Evolutionary conservation across 2,113 vertebrate genomes (phyloP).

Genomic region (Euleptes europaea): DNA sequence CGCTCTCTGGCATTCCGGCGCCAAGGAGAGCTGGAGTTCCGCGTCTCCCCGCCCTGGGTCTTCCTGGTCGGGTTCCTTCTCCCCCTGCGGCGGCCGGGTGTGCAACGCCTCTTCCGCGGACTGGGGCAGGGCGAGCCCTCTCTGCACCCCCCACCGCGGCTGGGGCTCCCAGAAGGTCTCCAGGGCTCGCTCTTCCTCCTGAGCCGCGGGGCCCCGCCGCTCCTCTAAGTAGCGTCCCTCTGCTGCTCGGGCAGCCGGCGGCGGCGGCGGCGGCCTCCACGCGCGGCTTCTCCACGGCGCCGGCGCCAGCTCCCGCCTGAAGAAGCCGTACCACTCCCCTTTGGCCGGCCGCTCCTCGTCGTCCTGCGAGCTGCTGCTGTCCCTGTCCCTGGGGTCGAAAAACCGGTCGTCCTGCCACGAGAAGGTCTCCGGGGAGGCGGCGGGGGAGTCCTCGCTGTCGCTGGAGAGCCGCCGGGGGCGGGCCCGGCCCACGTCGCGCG

Average conservation of each 20-base stretch:
- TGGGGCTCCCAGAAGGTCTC: neutral
- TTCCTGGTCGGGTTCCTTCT: neutral
- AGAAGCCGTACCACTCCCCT: too few species aligned
- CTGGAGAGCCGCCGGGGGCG: neutral
- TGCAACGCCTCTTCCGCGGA: too few species aligned
- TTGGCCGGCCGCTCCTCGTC: neutral
- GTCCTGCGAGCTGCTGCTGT: neutral
- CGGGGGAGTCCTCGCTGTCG: neutral
- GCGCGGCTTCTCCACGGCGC: too few species aligned
- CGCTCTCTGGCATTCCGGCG: rapidly evolving
- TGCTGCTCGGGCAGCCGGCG: too few species aligned
- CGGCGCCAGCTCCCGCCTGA: too few species aligned
- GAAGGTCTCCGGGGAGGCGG: neutral
- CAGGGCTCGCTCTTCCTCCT: too few species aligned
- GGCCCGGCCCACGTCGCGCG: neutral
- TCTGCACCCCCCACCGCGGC: too few species aligned
- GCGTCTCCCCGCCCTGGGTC: neutral
- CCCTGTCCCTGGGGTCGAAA: rapidly evolving
- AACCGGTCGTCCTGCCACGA: neutral
- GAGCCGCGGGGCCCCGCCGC: neutral
- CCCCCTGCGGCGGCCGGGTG: neutral
- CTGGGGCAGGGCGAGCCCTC: too few species aligned
- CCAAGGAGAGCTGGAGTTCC: neutral
- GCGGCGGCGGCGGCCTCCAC: too few species aligned
- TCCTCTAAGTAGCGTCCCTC: neutral